A percentile compares a stretch with the other conserved stretches of the same genome.
phyloP scores from a whole-genome alignment of 30 jellyfish, hydroid and myxozoan species.

The Hydractinia echinata region DNA sequence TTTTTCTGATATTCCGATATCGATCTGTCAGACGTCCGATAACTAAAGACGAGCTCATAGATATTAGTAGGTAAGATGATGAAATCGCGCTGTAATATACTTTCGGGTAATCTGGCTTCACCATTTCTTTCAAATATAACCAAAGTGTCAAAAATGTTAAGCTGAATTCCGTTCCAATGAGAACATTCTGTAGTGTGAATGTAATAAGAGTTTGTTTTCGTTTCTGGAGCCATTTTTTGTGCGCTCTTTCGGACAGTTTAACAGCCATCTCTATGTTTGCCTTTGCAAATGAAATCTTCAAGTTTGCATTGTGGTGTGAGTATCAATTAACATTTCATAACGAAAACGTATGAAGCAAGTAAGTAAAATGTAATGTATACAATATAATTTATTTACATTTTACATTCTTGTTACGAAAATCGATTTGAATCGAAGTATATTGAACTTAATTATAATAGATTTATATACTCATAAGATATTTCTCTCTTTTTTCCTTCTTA shows the following conservation, averaged over 20 bases:
- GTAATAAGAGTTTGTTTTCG: not conserved
- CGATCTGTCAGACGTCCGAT: not conserved
- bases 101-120: not conserved
- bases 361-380: no score
- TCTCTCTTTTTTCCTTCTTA: no score
- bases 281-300: no score
- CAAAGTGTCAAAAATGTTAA: not conserved
- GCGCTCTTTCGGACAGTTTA: not conserved
- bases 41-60: not conserved
- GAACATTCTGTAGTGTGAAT: not conserved
- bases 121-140: conserved; percentile 4
- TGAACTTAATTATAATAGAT: no score
- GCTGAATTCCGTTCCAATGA: conserved; percentile 5
- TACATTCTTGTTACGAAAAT: no score
- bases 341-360: no score
- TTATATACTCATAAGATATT: no score
- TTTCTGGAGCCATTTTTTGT: not conserved
- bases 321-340: no score
- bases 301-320: no score
- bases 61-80: not conserved
- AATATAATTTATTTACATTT: no score
- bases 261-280: no score
- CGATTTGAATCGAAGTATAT: no score
- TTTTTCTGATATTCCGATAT: not conserved
- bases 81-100: not conserved